phyloP scores from a whole-genome alignment of 2,888 invertebrate species.

The Argyra leucocephala region DNA sequence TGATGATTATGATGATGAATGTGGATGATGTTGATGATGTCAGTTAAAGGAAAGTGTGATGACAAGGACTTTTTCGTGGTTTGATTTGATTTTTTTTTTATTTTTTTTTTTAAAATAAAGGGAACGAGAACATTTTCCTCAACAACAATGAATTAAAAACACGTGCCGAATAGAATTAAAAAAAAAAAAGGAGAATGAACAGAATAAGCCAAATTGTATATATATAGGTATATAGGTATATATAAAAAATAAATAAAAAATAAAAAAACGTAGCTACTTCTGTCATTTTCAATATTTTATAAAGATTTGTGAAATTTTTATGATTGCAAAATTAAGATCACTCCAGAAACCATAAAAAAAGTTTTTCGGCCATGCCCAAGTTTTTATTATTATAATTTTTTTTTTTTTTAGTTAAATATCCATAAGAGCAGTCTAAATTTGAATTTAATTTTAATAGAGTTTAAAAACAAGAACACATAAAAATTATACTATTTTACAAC shows the following conservation, averaged over 20 bases:
- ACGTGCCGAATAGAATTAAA: constrained; percentile 1
- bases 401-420: no score
- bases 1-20: no score
- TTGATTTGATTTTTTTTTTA: neutral
- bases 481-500: no score
- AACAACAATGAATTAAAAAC: neutral
- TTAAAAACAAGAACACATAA: neutral
- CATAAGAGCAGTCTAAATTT: neutral
- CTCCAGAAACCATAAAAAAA: neutral
- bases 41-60: constrained; percentile 2
- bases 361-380: no score
- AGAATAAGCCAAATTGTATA: no score
- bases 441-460: neutral
- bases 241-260: neutral
- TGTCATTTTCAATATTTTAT: neutral
- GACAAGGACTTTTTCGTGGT: neutral
- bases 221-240: no score
- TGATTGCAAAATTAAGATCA: neutral
- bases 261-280: neutral
- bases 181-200: neutral
- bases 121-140: neutral
- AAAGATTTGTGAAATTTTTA: neutral
- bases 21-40: neutral
- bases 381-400: no score
- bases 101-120: neutral